phyloP scores from a whole-genome alignment of 2,113 vertebrate species.

The Plestiodon gilberti region DNA sequence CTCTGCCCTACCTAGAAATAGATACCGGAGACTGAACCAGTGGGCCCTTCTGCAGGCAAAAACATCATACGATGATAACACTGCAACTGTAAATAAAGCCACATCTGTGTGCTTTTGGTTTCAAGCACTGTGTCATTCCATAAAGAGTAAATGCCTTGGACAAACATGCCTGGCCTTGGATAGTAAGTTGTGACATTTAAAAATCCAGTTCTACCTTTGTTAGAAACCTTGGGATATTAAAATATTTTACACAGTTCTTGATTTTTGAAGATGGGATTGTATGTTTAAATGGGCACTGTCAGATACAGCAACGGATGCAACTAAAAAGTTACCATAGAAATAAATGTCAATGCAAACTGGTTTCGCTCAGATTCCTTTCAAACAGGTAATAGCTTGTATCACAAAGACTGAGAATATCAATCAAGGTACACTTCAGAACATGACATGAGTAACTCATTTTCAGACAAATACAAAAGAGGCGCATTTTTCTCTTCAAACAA shows the following conservation, averaged over 20 bases:
- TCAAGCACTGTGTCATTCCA: slow-evolving; percentile 49
- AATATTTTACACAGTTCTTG: background rate
- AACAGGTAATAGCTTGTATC: slow-evolving; percentile 13
- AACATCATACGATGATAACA: slow-evolving; percentile 20
- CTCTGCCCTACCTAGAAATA: too few relatives aligned
- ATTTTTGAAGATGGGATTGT: slow-evolving; percentile 21
- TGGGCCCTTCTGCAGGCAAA: too few relatives aligned
- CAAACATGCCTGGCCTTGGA: slow-evolving; percentile 30
- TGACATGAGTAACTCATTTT: background rate
- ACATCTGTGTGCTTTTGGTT: background rate
- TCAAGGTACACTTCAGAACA: background rate
- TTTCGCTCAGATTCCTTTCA: background rate
- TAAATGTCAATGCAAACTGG: slow-evolving; percentile 21
- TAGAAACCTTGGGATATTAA: background rate
- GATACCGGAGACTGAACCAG: too few relatives aligned
- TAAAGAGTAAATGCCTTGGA: slow-evolving; percentile 40
- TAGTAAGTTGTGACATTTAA: slow-evolving; percentile 23
- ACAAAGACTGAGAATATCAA: background rate
- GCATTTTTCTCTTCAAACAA: background rate
- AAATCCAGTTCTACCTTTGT: background rate
- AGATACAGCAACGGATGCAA: slow-evolving; percentile 5
- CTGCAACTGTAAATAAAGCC: slow-evolving; percentile 18
- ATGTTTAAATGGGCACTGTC: background rate
- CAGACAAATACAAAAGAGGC: background rate
- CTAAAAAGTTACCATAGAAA: slow-evolving; percentile 12